A percentile compares a stretch with the other conserved stretches of the same genome.
Conservation (phyloP, 2,113 vertebrate species). For the Anoura caudifer region DNA sequence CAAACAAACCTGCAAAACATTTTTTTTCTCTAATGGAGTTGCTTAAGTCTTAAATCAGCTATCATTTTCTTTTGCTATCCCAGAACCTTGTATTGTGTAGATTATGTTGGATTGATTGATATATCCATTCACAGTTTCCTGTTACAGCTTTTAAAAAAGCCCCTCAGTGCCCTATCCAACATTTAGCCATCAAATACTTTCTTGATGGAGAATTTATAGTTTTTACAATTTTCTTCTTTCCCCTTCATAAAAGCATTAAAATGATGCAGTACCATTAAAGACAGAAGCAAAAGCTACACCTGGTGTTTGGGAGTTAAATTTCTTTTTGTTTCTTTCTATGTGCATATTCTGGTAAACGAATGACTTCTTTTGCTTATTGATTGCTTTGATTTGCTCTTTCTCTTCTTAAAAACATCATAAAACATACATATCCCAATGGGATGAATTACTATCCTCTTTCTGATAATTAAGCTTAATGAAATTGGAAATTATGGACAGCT, state of each 20-base stretch:
- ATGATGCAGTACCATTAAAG: not conserved
- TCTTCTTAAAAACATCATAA: not conserved
- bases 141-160: not conserved
- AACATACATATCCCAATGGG: not conserved
- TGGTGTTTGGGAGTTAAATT: not conserved
- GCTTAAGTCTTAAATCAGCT: not conserved
- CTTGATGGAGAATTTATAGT: not conserved
- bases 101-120: conserved; percentile 6
- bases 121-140: not conserved
- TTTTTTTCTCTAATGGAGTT: not conserved
- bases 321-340: not conserved
- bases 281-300: not conserved
- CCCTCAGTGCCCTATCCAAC: not conserved
- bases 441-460: not conserved
- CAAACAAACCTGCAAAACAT: not conserved
- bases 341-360: not conserved
- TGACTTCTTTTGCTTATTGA: not conserved
- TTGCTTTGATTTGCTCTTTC: conserved; percentile 6
- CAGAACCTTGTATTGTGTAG: not conserved
- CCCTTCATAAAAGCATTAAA: not conserved
- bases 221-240: not conserved
- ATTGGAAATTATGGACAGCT: not conserved
- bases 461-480: not conserved
- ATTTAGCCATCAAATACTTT: not conserved
- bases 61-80: conserved; percentile 5